A percentile compares a stretch with the other conserved stretches of the same genome.
Conservation (phyloP, 2,797 vertebrate genomes). For the Myotis pilosus region DNA sequence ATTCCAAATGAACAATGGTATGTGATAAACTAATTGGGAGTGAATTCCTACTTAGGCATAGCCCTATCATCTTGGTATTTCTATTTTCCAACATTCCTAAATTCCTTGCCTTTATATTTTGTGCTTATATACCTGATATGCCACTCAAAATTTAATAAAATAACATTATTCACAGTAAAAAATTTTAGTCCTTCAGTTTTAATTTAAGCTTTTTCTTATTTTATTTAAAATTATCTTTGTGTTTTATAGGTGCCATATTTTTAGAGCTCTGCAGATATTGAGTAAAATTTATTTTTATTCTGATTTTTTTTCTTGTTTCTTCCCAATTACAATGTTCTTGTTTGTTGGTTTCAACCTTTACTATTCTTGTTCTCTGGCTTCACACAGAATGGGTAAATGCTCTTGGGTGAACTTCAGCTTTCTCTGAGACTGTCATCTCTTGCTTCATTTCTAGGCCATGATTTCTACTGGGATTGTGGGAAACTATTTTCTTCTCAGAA, state of each 20-base stretch:
- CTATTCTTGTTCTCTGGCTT: neutral
- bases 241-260: neutral
- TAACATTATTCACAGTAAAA: neutral
- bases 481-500: neutral
- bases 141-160: neutral
- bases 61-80: neutral
- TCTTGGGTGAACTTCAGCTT: accelerated
- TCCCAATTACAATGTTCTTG: neutral
- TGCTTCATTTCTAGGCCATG: neutral
- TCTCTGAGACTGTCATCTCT: neutral
- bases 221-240: neutral
- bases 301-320: neutral
- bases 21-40: neutral
- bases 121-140: neutral
- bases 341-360: neutral
- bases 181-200: neutral
- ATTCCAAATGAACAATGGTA: neutral
- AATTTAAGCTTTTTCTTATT: neutral
- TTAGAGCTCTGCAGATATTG: neutral
- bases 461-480: neutral
- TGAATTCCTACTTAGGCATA: neutral
- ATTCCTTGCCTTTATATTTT: neutral
- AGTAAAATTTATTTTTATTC: neutral
- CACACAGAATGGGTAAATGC: neutral
- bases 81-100: neutral